Evolutionary conservation across 1,140 invertebrate genomes (phyloP).

Genomic region (Propsilocerus akamusi): DNA sequence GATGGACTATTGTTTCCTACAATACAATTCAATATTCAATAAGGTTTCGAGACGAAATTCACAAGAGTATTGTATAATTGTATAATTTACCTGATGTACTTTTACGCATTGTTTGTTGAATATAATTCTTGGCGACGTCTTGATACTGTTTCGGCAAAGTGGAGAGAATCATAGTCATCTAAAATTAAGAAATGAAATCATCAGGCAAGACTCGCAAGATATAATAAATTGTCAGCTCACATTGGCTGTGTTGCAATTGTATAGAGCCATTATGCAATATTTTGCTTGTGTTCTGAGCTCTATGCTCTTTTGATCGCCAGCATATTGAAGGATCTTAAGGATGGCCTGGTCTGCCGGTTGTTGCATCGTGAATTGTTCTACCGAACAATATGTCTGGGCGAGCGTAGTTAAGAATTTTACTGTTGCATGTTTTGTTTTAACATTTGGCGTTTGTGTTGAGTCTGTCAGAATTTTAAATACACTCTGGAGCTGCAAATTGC

Average conservation of each 20-base stretch:
- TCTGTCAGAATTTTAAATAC: conserved; percentile 67
- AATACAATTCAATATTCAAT: conserved; percentile 1
- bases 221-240: conserved; percentile 20
- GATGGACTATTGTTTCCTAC: conserved; percentile 18
- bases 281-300: conserved; percentile 66
- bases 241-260: conserved; percentile 76
- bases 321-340: conserved; percentile 41
- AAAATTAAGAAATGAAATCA: conserved; percentile 9
- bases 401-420: conserved; percentile 55
- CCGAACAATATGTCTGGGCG: conserved; percentile 33
- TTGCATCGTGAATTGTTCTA: conserved; percentile 25
- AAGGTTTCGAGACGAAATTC: background rate
- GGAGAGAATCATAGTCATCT: conserved; percentile 59
- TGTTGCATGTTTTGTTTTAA: conserved; percentile 61
- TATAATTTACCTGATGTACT: conserved; percentile 30
- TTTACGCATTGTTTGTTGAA: conserved; percentile 61
- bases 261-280: conserved; percentile 63
- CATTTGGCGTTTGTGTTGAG: conserved; percentile 75
- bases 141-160: conserved; percentile 66
- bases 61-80: background rate
- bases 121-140: conserved; percentile 61
- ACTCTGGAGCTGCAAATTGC: conserved; percentile 35
- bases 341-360: conserved; percentile 38
- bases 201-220: background rate
- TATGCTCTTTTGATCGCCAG: conserved; percentile 46